A percentile compares a stretch with the other conserved stretches of the same genome.
Conservation (phyloP, 2,888 invertebrate genomes). For the Tachystola acroxantha region DNA sequence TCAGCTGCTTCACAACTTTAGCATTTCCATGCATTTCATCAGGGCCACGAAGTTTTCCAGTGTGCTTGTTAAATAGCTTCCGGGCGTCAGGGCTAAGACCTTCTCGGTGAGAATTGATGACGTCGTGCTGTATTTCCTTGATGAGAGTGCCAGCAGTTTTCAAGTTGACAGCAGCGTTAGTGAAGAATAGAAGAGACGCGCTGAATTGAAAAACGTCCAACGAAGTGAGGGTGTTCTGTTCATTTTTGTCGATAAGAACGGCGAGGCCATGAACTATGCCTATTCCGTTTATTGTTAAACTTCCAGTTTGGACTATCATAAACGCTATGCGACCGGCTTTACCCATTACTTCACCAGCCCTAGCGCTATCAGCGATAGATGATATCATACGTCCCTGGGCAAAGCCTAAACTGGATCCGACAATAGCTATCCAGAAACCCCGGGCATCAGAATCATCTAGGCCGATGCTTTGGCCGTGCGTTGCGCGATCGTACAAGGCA, state of each 20-base stretch:
- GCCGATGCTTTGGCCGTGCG: constrained; percentile 8
- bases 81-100: constrained; percentile 3
- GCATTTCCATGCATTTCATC: constrained; percentile 9
- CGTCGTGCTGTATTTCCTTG: constrained; percentile 10
- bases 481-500: constrained; percentile 7
- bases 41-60: constrained; percentile 8
- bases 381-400: constrained; percentile 8
- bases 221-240: constrained; percentile 6
- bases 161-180: constrained; percentile 8
- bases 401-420: constrained; percentile 9
- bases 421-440: constrained; percentile 8
- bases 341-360: constrained; percentile 9
- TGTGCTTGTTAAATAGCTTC: constrained; percentile 8
- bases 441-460: constrained; percentile 8
- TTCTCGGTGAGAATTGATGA: constrained; percentile 7
- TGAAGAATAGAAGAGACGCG: constrained; percentile 8
- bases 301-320: constrained; percentile 8
- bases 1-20: constrained; percentile 7
- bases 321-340: constrained; percentile 9
- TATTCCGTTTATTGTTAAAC: constrained; percentile 7
- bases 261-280: constrained; percentile 7
- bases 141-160: constrained; percentile 9
- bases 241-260: constrained; percentile 6
- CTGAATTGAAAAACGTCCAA: constrained; percentile 10
- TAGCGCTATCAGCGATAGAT: constrained; percentile 6